Evolutionary conservation across 2,113 vertebrate species (phyloP).

Genomic region (Cryptomyrus ogoouensis): DNA sequence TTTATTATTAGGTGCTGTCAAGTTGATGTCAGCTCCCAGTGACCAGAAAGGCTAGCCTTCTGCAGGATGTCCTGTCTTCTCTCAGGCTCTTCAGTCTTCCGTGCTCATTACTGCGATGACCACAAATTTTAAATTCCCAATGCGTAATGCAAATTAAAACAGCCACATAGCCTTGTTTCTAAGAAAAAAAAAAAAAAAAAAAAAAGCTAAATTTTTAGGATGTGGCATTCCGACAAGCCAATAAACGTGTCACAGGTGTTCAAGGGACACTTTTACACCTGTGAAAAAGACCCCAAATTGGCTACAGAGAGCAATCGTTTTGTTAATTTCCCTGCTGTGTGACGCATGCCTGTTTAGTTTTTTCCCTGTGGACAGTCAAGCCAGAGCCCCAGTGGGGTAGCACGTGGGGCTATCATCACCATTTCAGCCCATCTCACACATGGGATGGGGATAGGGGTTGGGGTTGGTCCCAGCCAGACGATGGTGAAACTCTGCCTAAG

Average conservation of each 20-base stretch:
- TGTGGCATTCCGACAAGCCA: background rate
- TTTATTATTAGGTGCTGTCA: background rate
- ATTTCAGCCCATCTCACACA: background rate
- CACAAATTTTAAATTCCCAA: background rate
- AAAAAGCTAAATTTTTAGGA: background rate
- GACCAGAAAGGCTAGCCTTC: background rate
- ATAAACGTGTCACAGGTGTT: background rate
- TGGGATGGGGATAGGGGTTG: background rate
- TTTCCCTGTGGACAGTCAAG: background rate
- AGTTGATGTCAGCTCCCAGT: background rate
- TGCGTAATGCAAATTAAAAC: background rate
- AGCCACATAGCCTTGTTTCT: background rate
- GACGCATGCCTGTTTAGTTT: background rate
- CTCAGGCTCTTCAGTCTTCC: background rate
- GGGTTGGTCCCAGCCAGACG: background rate
- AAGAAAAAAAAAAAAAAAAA: background rate
- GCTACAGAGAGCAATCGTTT: background rate
- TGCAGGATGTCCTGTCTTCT: background rate
- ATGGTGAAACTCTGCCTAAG: background rate
- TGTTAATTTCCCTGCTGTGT: background rate
- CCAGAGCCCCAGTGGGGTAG: background rate
- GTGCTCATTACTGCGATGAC: background rate
- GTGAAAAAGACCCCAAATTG: background rate
- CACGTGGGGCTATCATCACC: background rate
- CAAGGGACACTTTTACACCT: background rate